Conservation (phyloP, 2,113 vertebrate species). For the Opisthocomus hoazin region DNA sequence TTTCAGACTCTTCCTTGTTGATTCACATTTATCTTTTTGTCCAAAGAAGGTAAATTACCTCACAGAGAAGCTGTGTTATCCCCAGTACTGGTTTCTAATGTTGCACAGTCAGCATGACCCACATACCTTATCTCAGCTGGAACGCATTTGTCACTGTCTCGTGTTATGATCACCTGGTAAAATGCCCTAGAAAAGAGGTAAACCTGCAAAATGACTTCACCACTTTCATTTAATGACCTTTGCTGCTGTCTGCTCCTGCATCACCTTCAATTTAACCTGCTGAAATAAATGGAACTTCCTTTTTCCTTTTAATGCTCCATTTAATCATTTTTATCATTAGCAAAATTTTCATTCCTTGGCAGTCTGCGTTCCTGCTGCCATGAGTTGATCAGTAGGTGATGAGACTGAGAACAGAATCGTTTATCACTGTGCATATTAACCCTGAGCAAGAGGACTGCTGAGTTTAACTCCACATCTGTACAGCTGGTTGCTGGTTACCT, state of each 20-base stretch:
- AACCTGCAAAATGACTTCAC: neutral
- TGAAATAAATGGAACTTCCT: neutral
- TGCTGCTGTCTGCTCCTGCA: neutral
- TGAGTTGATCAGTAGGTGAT: neutral
- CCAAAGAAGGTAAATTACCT: conserved; percentile 43
- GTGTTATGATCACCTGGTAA: neutral
- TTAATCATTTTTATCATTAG: neutral
- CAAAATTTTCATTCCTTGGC: neutral
- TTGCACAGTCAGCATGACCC: conserved; percentile 51
- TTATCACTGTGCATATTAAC: neutral
- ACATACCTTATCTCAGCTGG: conserved; percentile 39
- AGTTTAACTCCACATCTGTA: neutral
- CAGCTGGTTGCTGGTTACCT: neutral
- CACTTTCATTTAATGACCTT: neutral
- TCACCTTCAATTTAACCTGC: neutral
- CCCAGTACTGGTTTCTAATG: neutral
- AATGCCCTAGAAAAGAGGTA: neutral
- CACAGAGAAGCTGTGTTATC: conserved; percentile 23
- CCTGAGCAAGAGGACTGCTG: neutral
- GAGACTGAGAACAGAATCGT: neutral
- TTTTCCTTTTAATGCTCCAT: neutral
- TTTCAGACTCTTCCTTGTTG: conserved; percentile 33
- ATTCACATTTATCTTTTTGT: conserved; percentile 53
- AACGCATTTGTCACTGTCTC: conserved; percentile 33
- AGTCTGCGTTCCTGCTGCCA: neutral